These are phyloP conservation scores for Aspidiotus rigidus DNA, from an alignment of 2,888 invertebrate species.

Conservation along the genomic window DNA sequence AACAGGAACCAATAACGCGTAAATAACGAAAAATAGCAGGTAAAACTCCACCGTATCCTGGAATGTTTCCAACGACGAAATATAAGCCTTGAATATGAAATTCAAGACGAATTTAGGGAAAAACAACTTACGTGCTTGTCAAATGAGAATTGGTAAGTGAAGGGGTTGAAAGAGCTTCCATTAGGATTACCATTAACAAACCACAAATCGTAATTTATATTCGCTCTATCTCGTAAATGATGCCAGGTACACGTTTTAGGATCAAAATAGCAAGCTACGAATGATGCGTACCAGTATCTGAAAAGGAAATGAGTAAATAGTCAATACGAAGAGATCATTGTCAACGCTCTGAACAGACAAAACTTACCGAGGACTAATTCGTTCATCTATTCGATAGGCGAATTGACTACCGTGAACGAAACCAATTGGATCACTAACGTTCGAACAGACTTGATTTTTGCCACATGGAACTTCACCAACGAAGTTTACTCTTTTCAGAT, in stretches of 20 bases:
- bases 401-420: slow-evolving; percentile 84
- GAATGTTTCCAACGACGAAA: slow-evolving; percentile 34
- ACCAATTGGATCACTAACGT: slow-evolving; percentile 83
- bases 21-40: slow-evolving; percentile 75
- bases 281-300: slow-evolving; percentile 92
- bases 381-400: slow-evolving; percentile 81
- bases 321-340: too few species aligned
- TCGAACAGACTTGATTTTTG: slow-evolving; percentile 62
- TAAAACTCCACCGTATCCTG: slow-evolving; percentile 84
- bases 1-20: slow-evolving; percentile 74
- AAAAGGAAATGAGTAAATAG: slow-evolving; percentile 35
- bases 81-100: not conserved
- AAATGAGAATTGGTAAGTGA: slow-evolving; percentile 93
- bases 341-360: too few species aligned
- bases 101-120: not conserved
- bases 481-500: slow-evolving; percentile 60
- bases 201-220: slow-evolving; percentile 81
- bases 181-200: slow-evolving; percentile 94
- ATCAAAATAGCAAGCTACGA: slow-evolving; percentile 84
- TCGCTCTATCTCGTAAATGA: slow-evolving; percentile 54
- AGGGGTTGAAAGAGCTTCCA: slow-evolving; percentile 71
- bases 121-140: slow-evolving; percentile 57
- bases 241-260: slow-evolving; percentile 74
- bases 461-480: slow-evolving; percentile 79
- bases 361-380: slow-evolving; percentile 39